Evolutionary conservation across 2,888 invertebrate genomes (phyloP).

Genomic region (Pimpla rufipes): DNA sequence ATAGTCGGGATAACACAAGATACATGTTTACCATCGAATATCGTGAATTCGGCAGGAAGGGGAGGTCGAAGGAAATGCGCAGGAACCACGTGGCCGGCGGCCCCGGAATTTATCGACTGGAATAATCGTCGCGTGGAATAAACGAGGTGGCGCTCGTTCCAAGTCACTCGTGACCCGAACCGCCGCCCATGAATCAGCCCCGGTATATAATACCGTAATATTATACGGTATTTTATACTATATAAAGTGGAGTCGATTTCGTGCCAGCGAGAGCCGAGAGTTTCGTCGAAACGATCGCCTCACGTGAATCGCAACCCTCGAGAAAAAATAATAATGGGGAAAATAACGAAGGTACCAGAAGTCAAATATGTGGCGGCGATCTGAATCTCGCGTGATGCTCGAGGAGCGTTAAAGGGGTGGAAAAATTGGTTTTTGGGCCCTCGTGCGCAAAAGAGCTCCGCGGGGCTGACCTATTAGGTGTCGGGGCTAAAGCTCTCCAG

Average conservation of each 20-base stretch:
- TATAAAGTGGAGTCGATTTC: slow-evolving; percentile 41
- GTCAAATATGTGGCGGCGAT: neutral
- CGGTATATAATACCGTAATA: neutral
- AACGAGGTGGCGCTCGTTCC: slow-evolving; percentile 52
- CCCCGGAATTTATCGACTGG: slow-evolving; percentile 73
- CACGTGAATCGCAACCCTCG: slow-evolving; percentile 15
- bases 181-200: slow-evolving; percentile 55
- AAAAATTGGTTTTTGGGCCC: neutral
- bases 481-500: neutral
- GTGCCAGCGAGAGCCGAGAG: slow-evolving; percentile 30
- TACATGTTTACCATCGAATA: neutral
- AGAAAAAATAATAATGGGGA: slow-evolving; percentile 19
- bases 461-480: slow-evolving; percentile 17
- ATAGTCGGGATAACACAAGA: neutral
- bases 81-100: slow-evolving; percentile 58
- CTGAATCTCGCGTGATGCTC: slow-evolving; percentile 28
- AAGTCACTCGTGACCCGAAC: slow-evolving; percentile 61
- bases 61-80: slow-evolving; percentile 48
- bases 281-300: slow-evolving; percentile 24
- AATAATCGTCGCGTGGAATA: slow-evolving; percentile 72
- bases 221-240: neutral
- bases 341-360: neutral
- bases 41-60: slow-evolving; percentile 34
- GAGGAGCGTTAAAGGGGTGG: neutral
- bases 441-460: neutral